These are phyloP conservation scores for Pseudomugil tenellus DNA, from an alignment of 2,797 vertebrate genomes.

Conservation along the genomic window DNA sequence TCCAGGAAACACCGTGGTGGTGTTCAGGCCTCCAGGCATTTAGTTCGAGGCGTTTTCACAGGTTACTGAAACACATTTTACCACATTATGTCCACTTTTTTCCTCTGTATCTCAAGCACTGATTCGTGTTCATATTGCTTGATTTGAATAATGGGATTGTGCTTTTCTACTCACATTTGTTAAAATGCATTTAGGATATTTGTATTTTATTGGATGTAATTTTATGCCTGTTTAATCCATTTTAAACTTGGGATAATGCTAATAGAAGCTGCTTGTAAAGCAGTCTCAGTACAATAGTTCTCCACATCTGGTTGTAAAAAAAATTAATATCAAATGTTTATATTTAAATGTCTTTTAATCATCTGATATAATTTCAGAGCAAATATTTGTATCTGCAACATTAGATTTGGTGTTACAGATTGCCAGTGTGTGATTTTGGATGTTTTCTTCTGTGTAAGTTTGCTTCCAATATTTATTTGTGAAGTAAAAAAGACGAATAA, in stretches of 20 bases:
- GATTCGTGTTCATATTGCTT: too few relatives aligned
- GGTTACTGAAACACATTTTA: not conserved
- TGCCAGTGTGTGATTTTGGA: not conserved
- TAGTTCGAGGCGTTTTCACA: not conserved
- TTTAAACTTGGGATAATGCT: not conserved
- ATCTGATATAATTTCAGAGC: not conserved
- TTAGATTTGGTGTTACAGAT: not conserved
- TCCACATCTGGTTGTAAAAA: not conserved
- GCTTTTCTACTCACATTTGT: not conserved
- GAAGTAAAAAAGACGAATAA: not conserved
- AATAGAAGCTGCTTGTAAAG: not conserved
- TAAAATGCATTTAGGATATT: not conserved
- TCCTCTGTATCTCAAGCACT: too few relatives aligned
- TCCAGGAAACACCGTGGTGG: slow-evolving; percentile 65
- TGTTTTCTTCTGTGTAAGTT: not conserved
- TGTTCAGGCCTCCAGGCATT: slow-evolving; percentile 47
- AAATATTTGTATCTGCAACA: not conserved
- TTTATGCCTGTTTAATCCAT: not conserved
- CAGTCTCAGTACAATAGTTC: not conserved
- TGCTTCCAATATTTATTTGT: not conserved
- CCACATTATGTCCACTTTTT: not conserved
- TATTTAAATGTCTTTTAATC: not conserved
- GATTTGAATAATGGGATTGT: not conserved
- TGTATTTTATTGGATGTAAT: not conserved
- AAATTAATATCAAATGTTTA: too few relatives aligned